A percentile compares a stretch with the other conserved stretches of the same genome.
These are phyloP conservation scores for Lynx canadensis DNA, from an alignment of 2,113 vertebrate genomes.

Conservation along the genomic window DNA sequence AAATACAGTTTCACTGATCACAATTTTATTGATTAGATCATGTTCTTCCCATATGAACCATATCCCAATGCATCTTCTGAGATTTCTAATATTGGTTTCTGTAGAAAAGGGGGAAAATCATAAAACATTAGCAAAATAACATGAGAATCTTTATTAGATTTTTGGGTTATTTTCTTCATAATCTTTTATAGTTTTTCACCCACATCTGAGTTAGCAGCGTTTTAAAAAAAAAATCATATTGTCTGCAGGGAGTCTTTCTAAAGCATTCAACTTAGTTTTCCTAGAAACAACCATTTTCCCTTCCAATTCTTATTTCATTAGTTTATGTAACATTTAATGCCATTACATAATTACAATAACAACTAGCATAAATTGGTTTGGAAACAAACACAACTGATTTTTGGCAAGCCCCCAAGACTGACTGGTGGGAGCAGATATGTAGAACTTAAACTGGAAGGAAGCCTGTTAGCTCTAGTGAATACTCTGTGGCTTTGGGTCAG, in stretches of 20 bases:
- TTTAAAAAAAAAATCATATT: neutral
- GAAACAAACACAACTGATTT: slow-evolving; percentile 8
- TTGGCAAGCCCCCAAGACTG: neutral
- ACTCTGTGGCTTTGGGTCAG: neutral
- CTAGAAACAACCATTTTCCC: slow-evolving; percentile 56
- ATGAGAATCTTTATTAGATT: neutral
- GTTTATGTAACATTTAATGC: slow-evolving; percentile 55
- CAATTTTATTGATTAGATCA: neutral
- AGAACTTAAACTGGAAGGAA: neutral
- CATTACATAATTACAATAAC: slow-evolving; percentile 54
- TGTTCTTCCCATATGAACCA: neutral
- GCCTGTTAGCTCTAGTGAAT: neutral
- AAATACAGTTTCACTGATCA: neutral
- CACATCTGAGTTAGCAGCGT: neutral
- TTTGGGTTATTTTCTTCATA: slow-evolving; percentile 1
- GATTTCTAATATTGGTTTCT: neutral
- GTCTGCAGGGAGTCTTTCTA: neutral
- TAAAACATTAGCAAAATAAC: slow-evolving; percentile 4
- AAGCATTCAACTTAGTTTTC: slow-evolving; percentile 36
- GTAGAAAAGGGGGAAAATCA: neutral
- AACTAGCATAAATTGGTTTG: neutral
- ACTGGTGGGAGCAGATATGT: neutral
- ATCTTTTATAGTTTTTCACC: neutral
- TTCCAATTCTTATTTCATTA: slow-evolving; percentile 52
- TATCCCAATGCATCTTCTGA: neutral